These are phyloP conservation scores for Neoniphon sammara DNA, from an alignment of 2,797 vertebrate species.

Conservation along the genomic window DNA sequence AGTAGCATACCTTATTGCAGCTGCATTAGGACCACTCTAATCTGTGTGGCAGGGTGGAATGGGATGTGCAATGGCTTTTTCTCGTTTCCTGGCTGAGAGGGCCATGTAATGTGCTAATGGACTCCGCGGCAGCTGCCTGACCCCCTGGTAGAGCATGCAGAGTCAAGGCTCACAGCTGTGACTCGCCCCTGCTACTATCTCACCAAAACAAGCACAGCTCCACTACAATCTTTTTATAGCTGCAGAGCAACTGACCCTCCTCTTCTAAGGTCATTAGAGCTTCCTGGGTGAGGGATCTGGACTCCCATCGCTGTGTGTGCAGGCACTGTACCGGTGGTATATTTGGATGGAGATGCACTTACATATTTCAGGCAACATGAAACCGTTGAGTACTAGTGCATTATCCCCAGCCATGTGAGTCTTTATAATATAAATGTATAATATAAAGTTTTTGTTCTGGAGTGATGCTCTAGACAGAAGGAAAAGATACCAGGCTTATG, in stretches of 20 bases:
- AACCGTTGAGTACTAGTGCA: too few species aligned
- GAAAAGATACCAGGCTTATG: not conserved
- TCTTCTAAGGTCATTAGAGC: slow-evolving; percentile 48
- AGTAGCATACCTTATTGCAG: slow-evolving; percentile 57
- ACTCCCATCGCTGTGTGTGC: slow-evolving; percentile 22
- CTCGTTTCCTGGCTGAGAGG: slow-evolving; percentile 69
- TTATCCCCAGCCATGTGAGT: slow-evolving; percentile 12
- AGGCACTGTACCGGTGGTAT: slow-evolving; percentile 25
- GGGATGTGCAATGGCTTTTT: slow-evolving; percentile 74
- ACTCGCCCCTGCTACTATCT: slow-evolving; percentile 39
- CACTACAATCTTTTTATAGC: slow-evolving; percentile 68
- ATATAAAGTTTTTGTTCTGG: slow-evolving; percentile 17
- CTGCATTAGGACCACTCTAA: slow-evolving; percentile 70
- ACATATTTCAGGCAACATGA: not conserved
- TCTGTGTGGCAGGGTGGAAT: slow-evolving; percentile 68
- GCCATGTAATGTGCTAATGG: slow-evolving; percentile 81
- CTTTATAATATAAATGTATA: not conserved
- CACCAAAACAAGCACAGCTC: slow-evolving; percentile 55
- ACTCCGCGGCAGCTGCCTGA: slow-evolving; percentile 68
- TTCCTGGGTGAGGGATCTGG: slow-evolving; percentile 46
- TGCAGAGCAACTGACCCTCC: slow-evolving; percentile 37
- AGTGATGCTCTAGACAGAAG: slow-evolving; percentile 12
- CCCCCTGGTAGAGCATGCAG: slow-evolving; percentile 53
- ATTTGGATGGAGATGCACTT: slow-evolving; percentile 38
- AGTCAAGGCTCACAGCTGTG: slow-evolving; percentile 47